Percentiles rank a stretch among this genome's conserved stretches.
These are phyloP conservation scores for Calosoma granatense DNA, from an alignment of 1,140 invertebrate genomes.

Conservation along the genomic window DNA sequence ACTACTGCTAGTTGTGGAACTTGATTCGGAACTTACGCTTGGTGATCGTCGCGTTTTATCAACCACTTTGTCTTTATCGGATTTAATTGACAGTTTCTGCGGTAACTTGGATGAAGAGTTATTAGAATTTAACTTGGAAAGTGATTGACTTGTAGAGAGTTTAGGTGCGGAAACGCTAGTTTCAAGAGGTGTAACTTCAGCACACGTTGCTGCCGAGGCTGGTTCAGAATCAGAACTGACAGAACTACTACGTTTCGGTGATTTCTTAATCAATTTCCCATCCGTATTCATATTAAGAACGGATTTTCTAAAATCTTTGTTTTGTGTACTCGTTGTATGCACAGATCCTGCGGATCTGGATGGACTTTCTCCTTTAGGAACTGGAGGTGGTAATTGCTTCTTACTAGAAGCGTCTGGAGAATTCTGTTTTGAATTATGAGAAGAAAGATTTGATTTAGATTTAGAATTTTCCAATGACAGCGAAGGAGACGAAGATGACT, in stretches of 20 bases:
- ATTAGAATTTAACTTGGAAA: constrained; percentile 10
- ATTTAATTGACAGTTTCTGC: constrained; percentile 26
- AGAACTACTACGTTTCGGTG: constrained; percentile 38
- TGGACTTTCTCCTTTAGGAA: constrained; percentile 42
- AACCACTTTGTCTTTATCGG: constrained; percentile 31
- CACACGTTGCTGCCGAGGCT: constrained; percentile 21
- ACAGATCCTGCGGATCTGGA: constrained; percentile 36
- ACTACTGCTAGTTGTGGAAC: constrained; percentile 37
- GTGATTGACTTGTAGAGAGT: neutral
- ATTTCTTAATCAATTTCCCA: constrained; percentile 30
- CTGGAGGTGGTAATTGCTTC: constrained; percentile 44
- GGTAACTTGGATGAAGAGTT: constrained; percentile 23
- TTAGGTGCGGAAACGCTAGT: neutral
- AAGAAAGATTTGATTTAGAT: constrained; percentile 7
- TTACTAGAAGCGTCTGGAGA: constrained; percentile 24
- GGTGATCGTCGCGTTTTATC: constrained; percentile 31
- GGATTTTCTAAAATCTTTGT: constrained; percentile 69
- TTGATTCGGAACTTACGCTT: constrained; percentile 30
- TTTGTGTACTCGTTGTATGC: constrained; percentile 39
- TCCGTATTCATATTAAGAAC: constrained; percentile 56
- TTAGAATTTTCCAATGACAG: neutral
- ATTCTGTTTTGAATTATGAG: constrained; percentile 22
- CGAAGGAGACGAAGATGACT: constrained; percentile 3
- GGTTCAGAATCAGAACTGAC: constrained; percentile 37
- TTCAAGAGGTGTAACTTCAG: neutral